Conservation (phyloP, 2,888 invertebrate genomes). For the Pseudoips prasinana region DNA sequence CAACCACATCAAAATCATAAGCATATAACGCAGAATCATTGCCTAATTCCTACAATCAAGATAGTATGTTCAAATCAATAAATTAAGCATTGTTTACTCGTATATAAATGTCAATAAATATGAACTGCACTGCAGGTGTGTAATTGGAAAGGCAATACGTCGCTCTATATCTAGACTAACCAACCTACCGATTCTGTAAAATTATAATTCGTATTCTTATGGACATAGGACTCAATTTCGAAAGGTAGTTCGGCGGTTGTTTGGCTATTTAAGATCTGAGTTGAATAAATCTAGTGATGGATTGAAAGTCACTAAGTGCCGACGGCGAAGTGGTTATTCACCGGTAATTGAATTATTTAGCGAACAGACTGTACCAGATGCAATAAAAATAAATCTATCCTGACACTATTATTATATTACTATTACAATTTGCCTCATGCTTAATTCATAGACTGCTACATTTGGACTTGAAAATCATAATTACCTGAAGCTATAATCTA, state of each 20-base stretch:
- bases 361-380: neutral
- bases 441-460: slow-evolving; percentile 9
- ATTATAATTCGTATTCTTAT: no score
- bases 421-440: slow-evolving; percentile 2
- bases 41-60: neutral
- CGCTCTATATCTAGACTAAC: no score
- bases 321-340: neutral
- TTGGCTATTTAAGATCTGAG: no score
- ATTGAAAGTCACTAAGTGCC: neutral
- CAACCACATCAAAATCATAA: no score
- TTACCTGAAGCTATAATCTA: no score
- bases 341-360: neutral
- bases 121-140: slow-evolving; percentile 6
- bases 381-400: slow-evolving; percentile 2
- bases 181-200: no score
- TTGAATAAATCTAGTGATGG: neutral
- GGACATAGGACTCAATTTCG: no score
- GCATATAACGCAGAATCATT: no score
- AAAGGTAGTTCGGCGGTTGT: no score
- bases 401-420: neutral
- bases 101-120: slow-evolving; percentile 12
- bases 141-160: slow-evolving; percentile 15
- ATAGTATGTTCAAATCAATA: slow-evolving; percentile 3
- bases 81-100: slow-evolving; percentile 3
- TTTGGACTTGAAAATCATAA: slow-evolving; percentile 20